phyloP scores from a whole-genome alignment of 2,797 vertebrate genomes.

The Gymnopithys bicolor region DNA sequence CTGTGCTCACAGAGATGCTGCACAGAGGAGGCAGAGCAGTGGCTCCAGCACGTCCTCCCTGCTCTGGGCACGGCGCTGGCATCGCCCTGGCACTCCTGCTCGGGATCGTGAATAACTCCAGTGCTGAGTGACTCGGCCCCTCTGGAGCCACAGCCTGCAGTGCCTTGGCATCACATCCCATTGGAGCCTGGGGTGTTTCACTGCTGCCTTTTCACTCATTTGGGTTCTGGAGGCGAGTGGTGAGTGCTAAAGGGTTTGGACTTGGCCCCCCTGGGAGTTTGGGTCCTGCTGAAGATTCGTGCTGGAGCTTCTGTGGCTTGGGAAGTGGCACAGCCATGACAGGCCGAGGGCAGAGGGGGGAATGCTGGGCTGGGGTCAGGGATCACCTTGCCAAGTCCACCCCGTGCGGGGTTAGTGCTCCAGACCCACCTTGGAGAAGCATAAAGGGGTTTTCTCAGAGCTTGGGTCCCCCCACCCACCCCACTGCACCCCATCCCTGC shows the following conservation, averaged over 20 bases:
- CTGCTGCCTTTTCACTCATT: not conserved
- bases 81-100: not conserved
- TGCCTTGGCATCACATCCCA: fast-evolving
- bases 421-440: not conserved
- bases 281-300: not conserved
- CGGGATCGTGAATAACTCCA: not conserved
- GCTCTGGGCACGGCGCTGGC: not conserved
- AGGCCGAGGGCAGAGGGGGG: not conserved
- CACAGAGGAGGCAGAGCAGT: not conserved
- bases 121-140: not conserved
- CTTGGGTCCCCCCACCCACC: not conserved
- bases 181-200: not conserved
- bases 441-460: not conserved
- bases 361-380: not conserved
- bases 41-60: not conserved
- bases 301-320: fast-evolving
- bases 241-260: not conserved
- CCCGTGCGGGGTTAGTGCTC: fast-evolving
- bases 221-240: not conserved
- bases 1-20: fast-evolving
- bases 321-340: fast-evolving
- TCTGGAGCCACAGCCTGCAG: not conserved
- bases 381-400: not conserved
- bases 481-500: not conserved
- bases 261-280: not conserved